Evolutionary conservation across 2,113 vertebrate species (phyloP).

Genomic region (Acrocephalus kingi): DNA sequence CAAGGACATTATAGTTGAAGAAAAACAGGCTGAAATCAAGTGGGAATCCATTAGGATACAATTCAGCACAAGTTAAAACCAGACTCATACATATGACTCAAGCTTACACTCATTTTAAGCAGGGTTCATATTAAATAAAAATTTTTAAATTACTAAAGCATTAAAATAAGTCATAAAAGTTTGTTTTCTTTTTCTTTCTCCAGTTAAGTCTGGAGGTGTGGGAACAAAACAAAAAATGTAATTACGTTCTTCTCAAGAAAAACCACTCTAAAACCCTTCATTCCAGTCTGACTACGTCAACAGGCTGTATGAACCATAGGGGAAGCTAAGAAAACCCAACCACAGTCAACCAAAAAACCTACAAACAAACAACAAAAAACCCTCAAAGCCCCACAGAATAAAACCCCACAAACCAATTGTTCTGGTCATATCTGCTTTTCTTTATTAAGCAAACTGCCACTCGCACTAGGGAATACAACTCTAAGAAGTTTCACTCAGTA

Average conservation of each 20-base stretch:
- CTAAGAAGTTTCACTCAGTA: neutral
- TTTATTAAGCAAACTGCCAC: neutral
- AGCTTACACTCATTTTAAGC: neutral
- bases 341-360: neutral
- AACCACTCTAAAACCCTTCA: neutral
- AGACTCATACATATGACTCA: neutral
- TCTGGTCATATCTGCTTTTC: neutral
- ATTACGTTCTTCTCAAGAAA: slow-evolving; percentile 10
- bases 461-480: neutral
- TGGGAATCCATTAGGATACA: neutral
- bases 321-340: neutral
- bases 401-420: neutral
- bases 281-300: neutral
- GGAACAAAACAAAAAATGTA: slow-evolving; percentile 11
- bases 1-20: neutral
- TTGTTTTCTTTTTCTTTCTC: neutral
- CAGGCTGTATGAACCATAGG: rapidly evolving
- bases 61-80: neutral
- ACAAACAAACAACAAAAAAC: neutral
- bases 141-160: neutral
- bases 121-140: neutral
- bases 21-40: neutral
- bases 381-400: neutral
- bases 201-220: neutral
- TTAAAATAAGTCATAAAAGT: neutral